Percentiles rank a stretch among this genome's conserved stretches.
phyloP scores from a whole-genome alignment of 2,113 vertebrate species.

The Pseudopodoces humilis region DNA sequence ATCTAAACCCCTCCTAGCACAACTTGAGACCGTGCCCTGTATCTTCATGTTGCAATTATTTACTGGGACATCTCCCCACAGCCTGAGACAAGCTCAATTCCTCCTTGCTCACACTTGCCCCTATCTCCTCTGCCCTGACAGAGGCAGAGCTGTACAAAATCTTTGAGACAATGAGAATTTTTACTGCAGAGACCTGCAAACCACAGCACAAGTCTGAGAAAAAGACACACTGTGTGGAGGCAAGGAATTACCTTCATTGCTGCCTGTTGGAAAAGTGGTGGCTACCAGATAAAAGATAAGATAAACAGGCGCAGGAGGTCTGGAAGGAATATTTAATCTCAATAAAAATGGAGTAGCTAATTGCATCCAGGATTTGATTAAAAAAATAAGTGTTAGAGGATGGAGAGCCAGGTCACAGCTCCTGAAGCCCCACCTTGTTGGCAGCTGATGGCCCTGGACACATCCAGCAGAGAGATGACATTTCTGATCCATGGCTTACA shows the following conservation, averaged over 20 bases:
- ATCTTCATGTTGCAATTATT: not conserved
- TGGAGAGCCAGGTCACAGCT: not conserved
- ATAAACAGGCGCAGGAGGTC: not conserved
- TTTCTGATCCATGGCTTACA: not conserved
- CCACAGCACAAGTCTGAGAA: not conserved
- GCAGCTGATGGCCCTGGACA: not conserved
- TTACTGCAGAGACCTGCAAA: not conserved
- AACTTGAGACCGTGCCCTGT: rapidly evolving
- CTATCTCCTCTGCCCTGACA: not conserved
- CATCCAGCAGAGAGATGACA: not conserved
- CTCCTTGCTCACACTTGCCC: not conserved
- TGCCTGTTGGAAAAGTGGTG: not conserved
- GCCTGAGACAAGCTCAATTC: not conserved
- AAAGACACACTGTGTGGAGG: not conserved
- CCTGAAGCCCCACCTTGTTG: not conserved
- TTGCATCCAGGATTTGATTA: not conserved
- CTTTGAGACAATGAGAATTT: not conserved
- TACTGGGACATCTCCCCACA: not conserved
- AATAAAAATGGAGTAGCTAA: not conserved
- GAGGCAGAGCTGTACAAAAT: not conserved
- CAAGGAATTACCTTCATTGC: not conserved
- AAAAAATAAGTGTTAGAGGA: not conserved
- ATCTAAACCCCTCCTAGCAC: not conserved
- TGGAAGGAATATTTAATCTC: not conserved
- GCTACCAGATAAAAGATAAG: not conserved